Percentiles rank a stretch among this genome's conserved stretches.
Evolutionary conservation across 2,113 vertebrate species (phyloP).

Genomic region (Loxodonta africana): DNA sequence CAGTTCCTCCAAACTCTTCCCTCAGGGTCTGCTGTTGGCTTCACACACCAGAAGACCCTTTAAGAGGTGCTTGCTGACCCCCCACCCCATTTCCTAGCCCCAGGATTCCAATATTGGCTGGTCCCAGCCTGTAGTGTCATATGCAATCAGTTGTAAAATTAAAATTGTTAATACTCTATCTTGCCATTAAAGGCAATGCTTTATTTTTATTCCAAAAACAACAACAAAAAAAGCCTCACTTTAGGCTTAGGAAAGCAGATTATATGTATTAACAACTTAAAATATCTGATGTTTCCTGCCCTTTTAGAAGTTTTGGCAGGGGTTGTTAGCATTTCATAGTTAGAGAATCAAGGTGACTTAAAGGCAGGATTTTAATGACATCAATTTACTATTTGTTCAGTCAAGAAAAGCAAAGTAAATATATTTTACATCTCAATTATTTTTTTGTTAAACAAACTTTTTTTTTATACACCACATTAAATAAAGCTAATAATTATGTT

Average conservation of each 20-base stretch:
- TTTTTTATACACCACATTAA: not conserved
- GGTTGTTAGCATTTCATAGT: not conserved
- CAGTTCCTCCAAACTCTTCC: not conserved
- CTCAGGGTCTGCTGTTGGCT: not conserved
- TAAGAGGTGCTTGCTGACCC: not conserved
- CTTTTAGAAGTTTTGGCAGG: not conserved
- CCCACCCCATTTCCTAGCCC: not conserved
- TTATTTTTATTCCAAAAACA: not conserved
- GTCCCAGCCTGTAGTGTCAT: not conserved
- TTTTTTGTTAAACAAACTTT: not conserved
- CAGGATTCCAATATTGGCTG: not conserved
- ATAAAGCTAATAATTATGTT: not conserved
- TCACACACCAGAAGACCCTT: not conserved
- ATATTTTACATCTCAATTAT: not conserved
- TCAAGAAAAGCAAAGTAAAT: slow-evolving; percentile 12
- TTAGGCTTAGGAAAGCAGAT: not conserved
- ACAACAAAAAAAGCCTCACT: not conserved
- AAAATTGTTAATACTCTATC: not conserved
- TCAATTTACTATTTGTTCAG: not conserved
- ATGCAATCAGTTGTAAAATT: not conserved
- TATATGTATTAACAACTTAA: not conserved
- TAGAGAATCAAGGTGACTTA: not conserved
- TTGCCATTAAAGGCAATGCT: not conserved
- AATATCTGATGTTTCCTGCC: not conserved
- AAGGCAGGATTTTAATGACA: not conserved